Evolutionary conservation across 92 coral and sea anemone species (phyloP).

Genomic region (Metridium senile): DNA sequence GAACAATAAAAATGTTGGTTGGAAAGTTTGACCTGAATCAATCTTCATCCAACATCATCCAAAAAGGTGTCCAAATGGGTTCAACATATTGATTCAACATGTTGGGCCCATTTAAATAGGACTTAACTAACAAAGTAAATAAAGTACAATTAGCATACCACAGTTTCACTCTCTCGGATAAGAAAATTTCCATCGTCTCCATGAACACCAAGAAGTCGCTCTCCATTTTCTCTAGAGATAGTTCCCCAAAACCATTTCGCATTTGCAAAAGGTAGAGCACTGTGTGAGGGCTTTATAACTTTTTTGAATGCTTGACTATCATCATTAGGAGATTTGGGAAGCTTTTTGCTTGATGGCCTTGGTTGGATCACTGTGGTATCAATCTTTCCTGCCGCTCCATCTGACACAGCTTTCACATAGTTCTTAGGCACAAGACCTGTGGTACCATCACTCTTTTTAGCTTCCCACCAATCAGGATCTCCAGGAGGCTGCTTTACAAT

Average conservation of each 20-base stretch:
- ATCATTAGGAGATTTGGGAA: conserved; percentile 20
- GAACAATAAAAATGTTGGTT: too few species aligned
- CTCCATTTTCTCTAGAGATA: conserved; percentile 81
- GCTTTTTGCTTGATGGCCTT: conserved; percentile 22
- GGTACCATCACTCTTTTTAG: conserved; percentile 83
- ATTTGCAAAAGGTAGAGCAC: conserved; percentile 55
- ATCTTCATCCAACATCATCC: too few species aligned
- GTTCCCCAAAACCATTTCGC: conserved; percentile 95
- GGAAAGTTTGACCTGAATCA: too few species aligned
- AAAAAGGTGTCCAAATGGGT: too few species aligned
- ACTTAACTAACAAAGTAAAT: background rate
- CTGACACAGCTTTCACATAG: conserved; percentile 73
- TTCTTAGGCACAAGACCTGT: conserved; percentile 92
- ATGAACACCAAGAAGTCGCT: conserved; percentile 61
- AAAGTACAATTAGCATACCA: conserved; percentile 51
- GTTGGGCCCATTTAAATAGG: too few species aligned
- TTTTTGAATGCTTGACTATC: conserved; percentile 12
- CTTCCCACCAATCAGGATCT: conserved; percentile 99
- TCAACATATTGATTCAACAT: too few species aligned
- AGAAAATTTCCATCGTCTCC: conserved; percentile 90
- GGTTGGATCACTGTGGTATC: background rate
- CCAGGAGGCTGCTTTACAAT: conserved; percentile 86
- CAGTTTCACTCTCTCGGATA: conserved; percentile 94
- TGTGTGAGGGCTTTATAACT: conserved; percentile 49
- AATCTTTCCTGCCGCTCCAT: conserved; percentile 30